Conservation (phyloP, 2,797 vertebrate genomes). For the Thunnus albacares region DNA sequence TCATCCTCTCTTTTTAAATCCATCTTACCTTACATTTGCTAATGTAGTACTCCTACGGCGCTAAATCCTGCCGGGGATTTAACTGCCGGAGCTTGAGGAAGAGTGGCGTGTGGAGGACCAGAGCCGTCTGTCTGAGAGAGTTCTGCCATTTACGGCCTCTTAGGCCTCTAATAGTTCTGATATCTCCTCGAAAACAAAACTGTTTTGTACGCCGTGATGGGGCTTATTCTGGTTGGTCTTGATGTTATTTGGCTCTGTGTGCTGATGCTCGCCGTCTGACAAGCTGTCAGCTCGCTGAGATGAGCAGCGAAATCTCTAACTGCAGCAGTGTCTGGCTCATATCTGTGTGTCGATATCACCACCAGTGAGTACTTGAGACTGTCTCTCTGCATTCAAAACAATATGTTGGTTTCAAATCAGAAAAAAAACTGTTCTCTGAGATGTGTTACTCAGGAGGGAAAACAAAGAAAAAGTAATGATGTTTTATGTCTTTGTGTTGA, state of each 20-base stretch:
- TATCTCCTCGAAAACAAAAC: slow-evolving; percentile 42
- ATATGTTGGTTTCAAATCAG: background rate
- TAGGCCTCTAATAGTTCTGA: slow-evolving; percentile 30
- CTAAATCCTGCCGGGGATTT: slow-evolving; percentile 68
- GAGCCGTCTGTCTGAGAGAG: slow-evolving; percentile 36
- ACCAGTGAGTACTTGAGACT: background rate
- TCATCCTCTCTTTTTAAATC: slow-evolving; percentile 67
- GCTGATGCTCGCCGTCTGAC: slow-evolving; percentile 15
- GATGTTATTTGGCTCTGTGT: background rate
- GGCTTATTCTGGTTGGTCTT: slow-evolving; percentile 6
- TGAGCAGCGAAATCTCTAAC: slow-evolving; percentile 32
- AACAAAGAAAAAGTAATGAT: background rate
- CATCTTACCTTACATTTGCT: slow-evolving; percentile 59
- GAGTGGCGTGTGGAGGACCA: slow-evolving; percentile 53
- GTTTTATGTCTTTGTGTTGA: slow-evolving; percentile 1
- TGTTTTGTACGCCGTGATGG: background rate
- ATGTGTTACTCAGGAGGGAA: background rate
- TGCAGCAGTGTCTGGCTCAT: slow-evolving; percentile 29
- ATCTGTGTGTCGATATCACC: slow-evolving; percentile 21
- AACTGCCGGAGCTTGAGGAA: slow-evolving; percentile 28
- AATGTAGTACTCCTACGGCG: slow-evolving; percentile 42
- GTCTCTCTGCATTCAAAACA: background rate
- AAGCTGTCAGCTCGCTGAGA: slow-evolving; percentile 33
- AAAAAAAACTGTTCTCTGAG: background rate
- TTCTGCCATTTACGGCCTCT: slow-evolving; percentile 45